Evolutionary conservation across 30 jellyfish, hydroid and myxozoan genomes (phyloP).

Genomic region (Cassiopea andromeda): DNA sequence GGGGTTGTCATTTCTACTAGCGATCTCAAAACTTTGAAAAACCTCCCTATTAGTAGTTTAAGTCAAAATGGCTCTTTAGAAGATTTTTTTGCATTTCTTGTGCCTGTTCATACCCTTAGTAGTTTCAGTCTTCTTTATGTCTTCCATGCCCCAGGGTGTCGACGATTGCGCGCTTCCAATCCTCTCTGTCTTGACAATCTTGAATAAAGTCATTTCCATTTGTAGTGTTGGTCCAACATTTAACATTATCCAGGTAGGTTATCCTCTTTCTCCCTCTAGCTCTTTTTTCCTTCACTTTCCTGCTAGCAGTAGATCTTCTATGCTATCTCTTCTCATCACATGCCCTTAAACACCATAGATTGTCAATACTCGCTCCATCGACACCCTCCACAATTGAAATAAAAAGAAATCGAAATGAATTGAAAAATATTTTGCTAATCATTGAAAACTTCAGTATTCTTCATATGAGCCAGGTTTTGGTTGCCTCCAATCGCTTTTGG

Average conservation of each 20-base stretch:
- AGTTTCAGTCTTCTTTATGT: not conserved
- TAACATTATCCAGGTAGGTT: too few species aligned
- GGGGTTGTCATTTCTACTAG: too few species aligned
- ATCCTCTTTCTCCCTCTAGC: slow-evolving; percentile 53
- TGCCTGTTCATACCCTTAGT: too few species aligned
- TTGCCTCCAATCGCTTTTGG: slow-evolving; percentile 50
- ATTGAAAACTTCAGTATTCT: slow-evolving; percentile 59
- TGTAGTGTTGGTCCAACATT: too few species aligned
- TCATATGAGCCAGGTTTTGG: slow-evolving; percentile 39
- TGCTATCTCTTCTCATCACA: slow-evolving; percentile 30
- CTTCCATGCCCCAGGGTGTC: slow-evolving; percentile 46
- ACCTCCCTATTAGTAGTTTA: too few species aligned
- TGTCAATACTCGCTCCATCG: slow-evolving; percentile 64
- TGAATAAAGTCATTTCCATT: slow-evolving; percentile 27
- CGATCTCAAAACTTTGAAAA: too few species aligned
- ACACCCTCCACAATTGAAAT: not conserved
- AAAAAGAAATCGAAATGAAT: too few species aligned
- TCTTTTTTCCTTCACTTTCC: slow-evolving; percentile 46
- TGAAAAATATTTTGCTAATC: slow-evolving; percentile 7
- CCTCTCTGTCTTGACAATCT: slow-evolving; percentile 33
- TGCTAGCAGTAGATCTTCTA: slow-evolving; percentile 32
- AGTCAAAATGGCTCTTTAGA: too few species aligned
- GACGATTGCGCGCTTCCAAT: slow-evolving; percentile 43
- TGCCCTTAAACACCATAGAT: slow-evolving; percentile 37
- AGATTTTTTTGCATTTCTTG: too few species aligned